Evolutionary conservation across 2,888 invertebrate species (phyloP), one percentile per base, ranked within the genome.

Genomic region (Hedychridium roseum): DNA sequence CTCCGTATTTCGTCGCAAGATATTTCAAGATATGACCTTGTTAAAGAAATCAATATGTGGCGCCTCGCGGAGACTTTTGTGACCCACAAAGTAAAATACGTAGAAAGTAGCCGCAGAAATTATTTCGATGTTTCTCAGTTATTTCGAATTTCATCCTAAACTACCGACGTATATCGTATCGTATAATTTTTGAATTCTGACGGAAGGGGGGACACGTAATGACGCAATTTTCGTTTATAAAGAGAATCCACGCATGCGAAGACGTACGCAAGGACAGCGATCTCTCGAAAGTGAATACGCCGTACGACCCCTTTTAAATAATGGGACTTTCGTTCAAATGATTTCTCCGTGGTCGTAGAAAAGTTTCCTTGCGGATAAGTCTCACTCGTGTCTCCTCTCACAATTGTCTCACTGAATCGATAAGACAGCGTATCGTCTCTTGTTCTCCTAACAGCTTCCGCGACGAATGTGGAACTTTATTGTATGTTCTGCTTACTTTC

Each of bases 11-110:
- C 17, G 46, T 31, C 31, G 20, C 42, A 38, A 43, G 36, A 43
- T 63, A 65, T 63, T 66, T 65, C 55, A 44, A 56, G 50, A 48
- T 47, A 45, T 52, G 61, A 60, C 68, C 68, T 68, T 68, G 63
- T 12, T 39, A 46, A 14, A 54, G 47, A 68, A 66, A 68, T 68
- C 68, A 57, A 68, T 68, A 49, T 40, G 41, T 48, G 39, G 30
- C 50, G 21, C 20, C 21, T 43, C 46, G 44, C 48, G 44, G 34
- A 43, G 34, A 41, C 54, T 50, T 62, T 57, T 55, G 60, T 57
- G 35, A 50, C 36, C 27, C 60, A 49, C 49, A 45, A 45, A 14
- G 43, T 44, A 37, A 21, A 43, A 43, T 51, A 47, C 32, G 36
- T 34, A 41, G 42, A 14, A 47, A 48, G 21, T 28, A 14, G 14